Evolutionary conservation across 2,797 vertebrate genomes (phyloP), one percentile per base, ranked within the genome.

Genomic region (Acipenser oxyrinchus): DNA sequence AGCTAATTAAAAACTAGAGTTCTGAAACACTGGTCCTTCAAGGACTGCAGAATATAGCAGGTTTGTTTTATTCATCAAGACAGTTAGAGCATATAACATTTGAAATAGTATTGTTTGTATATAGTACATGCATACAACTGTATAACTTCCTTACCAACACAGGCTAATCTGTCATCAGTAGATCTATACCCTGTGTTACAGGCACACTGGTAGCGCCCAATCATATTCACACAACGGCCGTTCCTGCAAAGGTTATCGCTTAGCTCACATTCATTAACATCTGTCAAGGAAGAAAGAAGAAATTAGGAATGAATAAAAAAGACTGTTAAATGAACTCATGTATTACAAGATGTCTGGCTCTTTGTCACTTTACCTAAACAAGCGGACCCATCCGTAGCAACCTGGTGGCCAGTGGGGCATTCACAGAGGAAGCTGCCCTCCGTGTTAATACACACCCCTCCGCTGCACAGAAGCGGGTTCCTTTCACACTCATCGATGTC

Each of bases 401-500:
- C 79, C 74, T 95, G 91, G 6, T 99, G 96, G 66, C 97, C 97
- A 0, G 84, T 76, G 4, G 95, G 97, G 77, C 97, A 99, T 1
- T 81, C 49, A 0, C 97, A 99, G 60, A 85, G 86, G 82, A 94
- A 99, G 68, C 96, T 98, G 64, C 97, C 96, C 74, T 98, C 95
- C 0, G 86, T 97, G 84, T 99, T 99, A 2, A 91, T 66, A 76
- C 97, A 99, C 0, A 87, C 79, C 0, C 97, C 97, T 0, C 95
- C 95, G 8, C 94, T 89, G 75, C 97, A 99, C 67, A 99, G 87
- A 62, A 97, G 86, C 6, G 95, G 97, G 75, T 98, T 91, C 71
- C 92, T 88, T 83, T 98, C 94, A 69, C 97, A 99, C 78, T 99
- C 97, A 0, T 99, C 90, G 0, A 99, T 92, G 79, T 99, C 97